Percentiles rank a stretch among this genome's conserved stretches.
Conservation (phyloP, 2,113 vertebrate species). For the Pundamilia nyererei region DNA sequence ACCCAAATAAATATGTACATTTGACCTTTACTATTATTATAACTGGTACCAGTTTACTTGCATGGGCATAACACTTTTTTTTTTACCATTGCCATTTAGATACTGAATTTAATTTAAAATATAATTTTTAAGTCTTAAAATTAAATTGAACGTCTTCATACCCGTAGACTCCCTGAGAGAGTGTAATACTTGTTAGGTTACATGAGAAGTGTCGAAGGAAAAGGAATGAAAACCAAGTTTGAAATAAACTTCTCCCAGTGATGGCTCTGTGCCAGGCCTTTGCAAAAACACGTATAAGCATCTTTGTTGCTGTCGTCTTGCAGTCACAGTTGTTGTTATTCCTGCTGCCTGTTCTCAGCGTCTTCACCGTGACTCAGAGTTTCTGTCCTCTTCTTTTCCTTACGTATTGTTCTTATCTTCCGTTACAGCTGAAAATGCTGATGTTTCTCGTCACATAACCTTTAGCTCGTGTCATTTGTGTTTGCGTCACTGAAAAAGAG, state of each 20-base stretch:
- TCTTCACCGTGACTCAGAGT: neutral
- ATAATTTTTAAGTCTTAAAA: neutral
- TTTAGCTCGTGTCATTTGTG: neutral
- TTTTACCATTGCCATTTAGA: neutral
- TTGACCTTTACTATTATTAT: neutral
- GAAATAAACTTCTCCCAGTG: neutral
- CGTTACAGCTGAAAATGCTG: neutral
- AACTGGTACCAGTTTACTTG: neutral
- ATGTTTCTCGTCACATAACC: neutral
- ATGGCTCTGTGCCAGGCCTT: neutral
- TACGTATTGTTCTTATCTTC: neutral
- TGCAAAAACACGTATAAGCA: neutral
- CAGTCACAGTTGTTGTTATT: neutral
- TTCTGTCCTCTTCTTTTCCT: neutral
- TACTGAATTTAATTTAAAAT: neutral
- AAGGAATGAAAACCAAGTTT: neutral
- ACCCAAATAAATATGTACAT: neutral
- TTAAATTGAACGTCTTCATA: neutral
- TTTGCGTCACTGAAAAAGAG: neutral
- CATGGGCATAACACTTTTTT: neutral
- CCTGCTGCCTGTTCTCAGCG: neutral
- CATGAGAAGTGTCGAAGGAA: neutral
- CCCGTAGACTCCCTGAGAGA: neutral
- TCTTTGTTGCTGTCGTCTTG: neutral
- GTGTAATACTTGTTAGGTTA: conserved; percentile 11